Evolutionary conservation across 2,113 vertebrate species (phyloP).

Genomic region (Perca schrenkii): DNA sequence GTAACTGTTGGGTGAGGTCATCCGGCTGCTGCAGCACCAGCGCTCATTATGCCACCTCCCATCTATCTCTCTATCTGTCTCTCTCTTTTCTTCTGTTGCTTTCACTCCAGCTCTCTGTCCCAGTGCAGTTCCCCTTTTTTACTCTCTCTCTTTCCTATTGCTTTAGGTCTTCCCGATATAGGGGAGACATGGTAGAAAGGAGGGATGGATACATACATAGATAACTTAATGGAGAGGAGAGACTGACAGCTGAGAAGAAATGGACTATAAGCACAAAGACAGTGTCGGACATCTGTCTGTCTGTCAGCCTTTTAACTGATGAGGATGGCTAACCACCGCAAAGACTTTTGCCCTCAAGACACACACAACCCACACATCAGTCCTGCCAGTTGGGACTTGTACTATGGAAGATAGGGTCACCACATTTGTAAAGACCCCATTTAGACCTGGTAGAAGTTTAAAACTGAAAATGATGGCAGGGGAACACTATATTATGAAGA

Average conservation of each 20-base stretch:
- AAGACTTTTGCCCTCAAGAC: constrained; percentile 13
- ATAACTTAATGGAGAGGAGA: neutral
- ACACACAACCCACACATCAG: neutral
- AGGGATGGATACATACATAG: constrained; percentile 3
- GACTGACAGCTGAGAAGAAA: constrained; percentile 38
- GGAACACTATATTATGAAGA: neutral
- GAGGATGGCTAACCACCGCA: neutral
- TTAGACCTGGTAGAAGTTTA: neutral
- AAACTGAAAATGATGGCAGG: neutral
- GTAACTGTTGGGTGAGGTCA: constrained; percentile 81
- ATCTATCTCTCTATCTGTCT: constrained; percentile 64
- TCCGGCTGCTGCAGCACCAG: constrained; percentile 72
- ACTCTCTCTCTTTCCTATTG: constrained; percentile 21
- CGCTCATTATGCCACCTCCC: constrained; percentile 76
- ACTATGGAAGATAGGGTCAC: neutral
- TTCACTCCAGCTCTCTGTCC: constrained; percentile 23
- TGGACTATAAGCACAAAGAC: neutral
- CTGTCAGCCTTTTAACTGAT: neutral
- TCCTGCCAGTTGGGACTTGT: neutral
- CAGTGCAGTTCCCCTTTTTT: neutral
- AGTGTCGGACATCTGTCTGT: constrained; percentile 18
- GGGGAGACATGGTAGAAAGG: neutral
- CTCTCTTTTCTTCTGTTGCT: constrained; percentile 27
- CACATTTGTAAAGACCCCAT: neutral
- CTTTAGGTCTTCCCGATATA: neutral